These are phyloP conservation scores for Anadara kagoshimensis DNA, from an alignment of 1,140 invertebrate species.

Conservation along the genomic window DNA sequence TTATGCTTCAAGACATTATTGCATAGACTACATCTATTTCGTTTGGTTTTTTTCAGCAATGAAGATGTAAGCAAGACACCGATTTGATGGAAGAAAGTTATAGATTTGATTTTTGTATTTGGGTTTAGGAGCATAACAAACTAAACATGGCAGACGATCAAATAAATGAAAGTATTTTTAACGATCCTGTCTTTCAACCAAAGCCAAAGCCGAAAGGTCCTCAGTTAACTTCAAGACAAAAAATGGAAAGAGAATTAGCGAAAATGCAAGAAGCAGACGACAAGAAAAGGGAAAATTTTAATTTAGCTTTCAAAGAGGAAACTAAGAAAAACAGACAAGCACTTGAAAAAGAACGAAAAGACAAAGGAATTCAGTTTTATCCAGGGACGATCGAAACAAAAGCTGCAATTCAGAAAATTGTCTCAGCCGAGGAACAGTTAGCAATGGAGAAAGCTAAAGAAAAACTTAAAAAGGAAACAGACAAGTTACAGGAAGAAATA, in stretches of 20 bases:
- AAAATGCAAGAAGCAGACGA: constrained; percentile 40
- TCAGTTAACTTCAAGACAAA: constrained; percentile 15
- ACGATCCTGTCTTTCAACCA: too few relatives aligned
- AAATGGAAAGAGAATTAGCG: constrained; percentile 42
- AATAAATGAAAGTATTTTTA: too few relatives aligned
- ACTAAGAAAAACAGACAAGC: constrained; percentile 24
- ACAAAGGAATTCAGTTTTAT: constrained; percentile 35
- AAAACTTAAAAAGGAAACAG: constrained; percentile 37
- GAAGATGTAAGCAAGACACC: too few relatives aligned
- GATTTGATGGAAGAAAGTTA: too few relatives aligned
- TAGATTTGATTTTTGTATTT: too few relatives aligned
- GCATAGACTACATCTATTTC: too few relatives aligned
- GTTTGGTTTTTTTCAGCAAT: too few relatives aligned
- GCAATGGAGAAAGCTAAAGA: constrained; percentile 33
- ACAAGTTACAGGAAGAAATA: constrained; percentile 30
- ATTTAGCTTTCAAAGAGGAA: constrained; percentile 30
- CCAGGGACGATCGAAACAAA: constrained; percentile 36
- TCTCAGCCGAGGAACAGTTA: constrained; percentile 35
- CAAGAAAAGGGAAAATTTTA: constrained; percentile 11
- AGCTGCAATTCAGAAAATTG: constrained; percentile 24
- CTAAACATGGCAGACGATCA: too few relatives aligned
- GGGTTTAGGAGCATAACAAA: too few relatives aligned
- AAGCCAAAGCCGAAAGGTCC: background rate
- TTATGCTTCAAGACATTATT: too few relatives aligned
- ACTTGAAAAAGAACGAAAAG: constrained; percentile 27